Evolutionary conservation across 2,797 vertebrate genomes (phyloP).

Genomic region (Syngnathus rostellatus): DNA sequence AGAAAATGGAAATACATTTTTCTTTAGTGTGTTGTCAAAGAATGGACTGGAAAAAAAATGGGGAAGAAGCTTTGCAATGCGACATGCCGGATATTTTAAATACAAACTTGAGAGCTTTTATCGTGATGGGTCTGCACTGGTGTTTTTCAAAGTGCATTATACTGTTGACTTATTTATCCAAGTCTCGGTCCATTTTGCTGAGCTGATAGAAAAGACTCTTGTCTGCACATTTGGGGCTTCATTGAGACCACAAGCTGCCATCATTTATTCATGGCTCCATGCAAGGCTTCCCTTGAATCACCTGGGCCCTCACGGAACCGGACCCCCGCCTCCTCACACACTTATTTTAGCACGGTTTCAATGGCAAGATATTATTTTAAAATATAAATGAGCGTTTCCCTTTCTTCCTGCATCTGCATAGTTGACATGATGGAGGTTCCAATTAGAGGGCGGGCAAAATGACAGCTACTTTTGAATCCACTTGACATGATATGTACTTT

Average conservation of each 20-base stretch:
- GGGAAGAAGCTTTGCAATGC: constrained; percentile 9
- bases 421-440: constrained; percentile 11
- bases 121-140: constrained; percentile 17
- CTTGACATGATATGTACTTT: constrained; percentile 3
- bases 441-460: constrained; percentile 16
- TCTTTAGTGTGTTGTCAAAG: not conserved
- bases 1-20: not conserved
- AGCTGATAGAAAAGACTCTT: constrained; percentile 24
- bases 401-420: constrained; percentile 24
- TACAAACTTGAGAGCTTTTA: constrained; percentile 40
- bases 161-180: constrained; percentile 59
- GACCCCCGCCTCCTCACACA: not conserved
- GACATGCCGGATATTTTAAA: constrained; percentile 30
- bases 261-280: constrained; percentile 54
- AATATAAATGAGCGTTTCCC: constrained; percentile 46
- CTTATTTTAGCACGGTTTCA: constrained; percentile 21
- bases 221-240: constrained; percentile 26
- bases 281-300: constrained; percentile 27
- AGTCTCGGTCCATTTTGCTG: constrained; percentile 27
- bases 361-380: constrained; percentile 36
- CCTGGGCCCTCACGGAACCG: constrained; percentile 5
- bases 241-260: constrained; percentile 31
- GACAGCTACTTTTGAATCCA: constrained; percentile 9
- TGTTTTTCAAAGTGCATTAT: constrained; percentile 39
- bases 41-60: not conserved